Evolutionary conservation across 2,797 vertebrate species (phyloP), one percentile per base, ranked within the genome.

Genomic region (Poeciliopsis gracilis): DNA sequence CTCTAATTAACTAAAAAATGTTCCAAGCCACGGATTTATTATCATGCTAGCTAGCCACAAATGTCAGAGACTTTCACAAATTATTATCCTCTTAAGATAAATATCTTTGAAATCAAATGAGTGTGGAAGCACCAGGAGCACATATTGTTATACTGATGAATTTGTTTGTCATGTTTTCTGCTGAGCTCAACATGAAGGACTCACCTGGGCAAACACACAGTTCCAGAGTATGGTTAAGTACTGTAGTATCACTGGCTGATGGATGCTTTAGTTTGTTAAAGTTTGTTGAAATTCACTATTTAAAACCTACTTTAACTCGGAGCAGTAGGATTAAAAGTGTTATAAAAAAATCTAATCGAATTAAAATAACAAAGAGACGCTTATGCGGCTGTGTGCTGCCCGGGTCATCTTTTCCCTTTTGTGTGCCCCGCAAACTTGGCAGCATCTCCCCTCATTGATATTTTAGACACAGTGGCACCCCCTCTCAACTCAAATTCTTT

Each of bases 1-100:
- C 98, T 99, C 98, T 99, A 99, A 99, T 99, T 99, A 99, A 99
- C 97, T 98, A 98, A 99, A 98, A 98, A 97, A 97, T 97, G 97
- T 99, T 99, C 97, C 97, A 97, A 98, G 97, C 97, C 97, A 97
- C 95, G 97, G 97, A 97, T 99, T 97, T 97, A 98, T 99, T 99
- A 98, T 97, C 97, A 98, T 98, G 97, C 97, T 97, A 97, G 98
- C 97, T 98, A 97, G 97, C 97, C 96, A 96, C 98, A 99, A 98
- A 99, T 96, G 96, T 96, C 95, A 96, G 92, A 95, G 95, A 96
- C 94, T 96, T 96, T 95, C 95, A 95, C 95, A 96, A 96, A 96
- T 96, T 95, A 96, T 96, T 96, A 95, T 96, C 94, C 95, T 94
- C 95, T 95, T 96, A 96, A 96, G 95, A 96, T 96, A 94, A 96